phyloP scores from a whole-genome alignment of 2,888 invertebrate genomes.

The Penaeus monodon region DNA sequence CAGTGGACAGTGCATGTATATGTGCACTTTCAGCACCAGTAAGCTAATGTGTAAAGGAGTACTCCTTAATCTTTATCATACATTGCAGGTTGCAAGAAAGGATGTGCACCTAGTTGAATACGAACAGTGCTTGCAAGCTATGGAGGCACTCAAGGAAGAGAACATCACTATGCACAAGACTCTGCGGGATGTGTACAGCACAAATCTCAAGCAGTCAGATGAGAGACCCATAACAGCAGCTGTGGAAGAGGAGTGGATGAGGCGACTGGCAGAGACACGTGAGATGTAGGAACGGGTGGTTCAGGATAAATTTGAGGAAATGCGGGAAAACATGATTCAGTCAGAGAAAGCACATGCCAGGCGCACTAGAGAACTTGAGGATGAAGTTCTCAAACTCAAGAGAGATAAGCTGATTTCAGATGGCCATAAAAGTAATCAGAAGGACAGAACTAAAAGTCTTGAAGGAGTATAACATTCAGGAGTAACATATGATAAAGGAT shows the following conservation, averaged over 20 bases:
- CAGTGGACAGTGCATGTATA: no score
- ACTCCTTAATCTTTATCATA: no score
- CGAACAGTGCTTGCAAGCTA: conserved; percentile 28
- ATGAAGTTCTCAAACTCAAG: background rate
- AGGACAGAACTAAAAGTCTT: background rate
- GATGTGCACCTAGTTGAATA: conserved; percentile 31
- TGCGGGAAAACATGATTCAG: conserved; percentile 28
- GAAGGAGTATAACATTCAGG: background rate
- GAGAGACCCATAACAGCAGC: conserved; percentile 11
- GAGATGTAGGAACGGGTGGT: conserved; percentile 56
- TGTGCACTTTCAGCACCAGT: background rate
- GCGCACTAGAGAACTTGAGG: conserved; percentile 21
- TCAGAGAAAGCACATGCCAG: conserved; percentile 21
- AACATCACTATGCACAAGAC: conserved; percentile 26
- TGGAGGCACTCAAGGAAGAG: conserved; percentile 33
- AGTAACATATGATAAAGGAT: background rate
- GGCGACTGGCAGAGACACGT: conserved; percentile 39
- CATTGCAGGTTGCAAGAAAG: conserved; percentile 25
- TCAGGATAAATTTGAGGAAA: conserved; percentile 42
- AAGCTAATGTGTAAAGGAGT: no score
- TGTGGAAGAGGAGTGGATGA: conserved; percentile 58
- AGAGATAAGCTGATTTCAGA: background rate
- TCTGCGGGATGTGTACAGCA: background rate
- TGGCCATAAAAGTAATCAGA: background rate
- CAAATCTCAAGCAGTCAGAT: background rate